Percentiles rank a stretch among this genome's conserved stretches.
phyloP scores from a whole-genome alignment of 2,888 invertebrate genomes.

The Hypena proboscidalis region DNA sequence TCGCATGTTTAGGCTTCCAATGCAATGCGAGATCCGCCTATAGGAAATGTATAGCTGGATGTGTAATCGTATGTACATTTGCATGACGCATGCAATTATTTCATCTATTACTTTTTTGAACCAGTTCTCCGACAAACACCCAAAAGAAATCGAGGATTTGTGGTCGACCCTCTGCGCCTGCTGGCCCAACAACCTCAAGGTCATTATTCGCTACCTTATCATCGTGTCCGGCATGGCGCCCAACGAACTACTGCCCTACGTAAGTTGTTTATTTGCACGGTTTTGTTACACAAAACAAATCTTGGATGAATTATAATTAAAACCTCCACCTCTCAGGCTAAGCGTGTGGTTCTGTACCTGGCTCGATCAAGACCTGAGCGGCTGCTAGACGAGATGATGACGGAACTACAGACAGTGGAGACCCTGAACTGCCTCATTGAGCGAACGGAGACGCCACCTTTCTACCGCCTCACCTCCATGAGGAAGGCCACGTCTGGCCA shows the following conservation, averaged over 20 bases:
- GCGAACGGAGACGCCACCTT: slow-evolving; percentile 98
- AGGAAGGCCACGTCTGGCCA: slow-evolving; percentile 92
- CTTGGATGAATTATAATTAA: no score
- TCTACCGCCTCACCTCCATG: slow-evolving; percentile 97
- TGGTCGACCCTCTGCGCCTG: slow-evolving; percentile 98
- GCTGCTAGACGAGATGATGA: slow-evolving; percentile 98
- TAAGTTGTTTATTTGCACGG: slow-evolving; percentile 80
- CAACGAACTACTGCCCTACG: slow-evolving; percentile 95
- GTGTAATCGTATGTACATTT: no score
- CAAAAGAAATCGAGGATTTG: slow-evolving; percentile 97
- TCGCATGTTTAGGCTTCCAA: no score
- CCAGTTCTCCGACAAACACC: slow-evolving; percentile 97
- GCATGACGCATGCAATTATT: no score
- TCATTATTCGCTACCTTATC: slow-evolving; percentile 97
- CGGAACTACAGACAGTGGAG: slow-evolving; percentile 98
- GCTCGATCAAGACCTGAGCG: slow-evolving; percentile 96
- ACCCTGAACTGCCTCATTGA: slow-evolving; percentile 98
- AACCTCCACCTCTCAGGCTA: slow-evolving; percentile 88
- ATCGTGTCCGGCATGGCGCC: slow-evolving; percentile 99
- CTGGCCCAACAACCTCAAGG: slow-evolving; percentile 98
- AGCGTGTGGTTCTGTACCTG: slow-evolving; percentile 96
- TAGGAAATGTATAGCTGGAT: no score
- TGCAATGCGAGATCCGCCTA: no score
- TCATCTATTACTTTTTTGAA: not conserved
- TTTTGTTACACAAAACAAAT: no score